Evolutionary conservation across 2,113 vertebrate genomes (phyloP), one percentile per base, ranked within the genome.

Genomic region (Pseudorasbora parva): DNA sequence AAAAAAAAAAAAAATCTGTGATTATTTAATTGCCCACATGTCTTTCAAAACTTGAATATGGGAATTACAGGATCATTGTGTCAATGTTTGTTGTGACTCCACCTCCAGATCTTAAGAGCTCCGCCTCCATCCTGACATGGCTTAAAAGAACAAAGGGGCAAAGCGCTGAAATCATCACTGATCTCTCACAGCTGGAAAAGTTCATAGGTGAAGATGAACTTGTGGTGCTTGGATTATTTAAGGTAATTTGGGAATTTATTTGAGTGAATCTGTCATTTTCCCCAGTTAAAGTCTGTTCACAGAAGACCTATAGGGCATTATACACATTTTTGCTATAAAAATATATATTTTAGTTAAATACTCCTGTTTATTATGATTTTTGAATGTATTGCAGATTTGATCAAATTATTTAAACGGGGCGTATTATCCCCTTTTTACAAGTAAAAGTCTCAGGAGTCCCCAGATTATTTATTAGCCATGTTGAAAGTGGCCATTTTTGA

Each of bases 191-290:
- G 85, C 89, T 92, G 84, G 92, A 94, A 59, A 74, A 84, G 4
- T 93, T 94, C 64, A 87, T 93, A 78, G 87, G 80, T 25, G 88
- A 92, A 60, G 94, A 94, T 1, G 93, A 96, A 19, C 82, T 97
- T 84, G 93, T 91, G 43, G 95, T 98, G 82, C 86, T 97, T 12
- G 97, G 96, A 71, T 97, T 98, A 92, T 97, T 98, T 82, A 93
- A 96, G 96, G 97, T 98, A 19, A 8, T 8, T 12, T 14, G 51
- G 49, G n/a, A 54, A 68, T 57, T 41, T 57, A 37, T 72, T 54
- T 45, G 27, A 27, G n/a, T 49, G n/a, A 23, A 73, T 73, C n/a
- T 49, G 23, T 74, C 2, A 27, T 73, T 43, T 43, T 69, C 21
- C 27, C 15, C 0, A 37, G 14, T 10, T 21, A n/a, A n/a, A n/a